These are phyloP conservation scores for Euwallacea similis DNA, from an alignment of 1,140 invertebrate genomes.

Conservation along the genomic window DNA sequence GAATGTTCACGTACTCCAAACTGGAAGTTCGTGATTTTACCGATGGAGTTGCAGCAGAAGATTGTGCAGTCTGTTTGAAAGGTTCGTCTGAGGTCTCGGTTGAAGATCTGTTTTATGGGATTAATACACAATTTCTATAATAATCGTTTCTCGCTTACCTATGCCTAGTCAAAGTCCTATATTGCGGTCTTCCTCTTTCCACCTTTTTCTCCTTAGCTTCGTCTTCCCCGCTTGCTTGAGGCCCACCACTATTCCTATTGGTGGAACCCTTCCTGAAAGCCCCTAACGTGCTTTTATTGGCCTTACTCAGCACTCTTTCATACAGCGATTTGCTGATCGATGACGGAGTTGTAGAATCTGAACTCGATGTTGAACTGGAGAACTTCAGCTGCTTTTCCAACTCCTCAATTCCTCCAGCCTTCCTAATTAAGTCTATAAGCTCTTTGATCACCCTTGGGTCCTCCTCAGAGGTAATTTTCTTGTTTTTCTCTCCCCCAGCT, in stretches of 20 bases:
- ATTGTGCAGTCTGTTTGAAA: slow-evolving; percentile 44
- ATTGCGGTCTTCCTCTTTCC: slow-evolving; percentile 64
- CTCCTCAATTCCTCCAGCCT: slow-evolving; percentile 79
- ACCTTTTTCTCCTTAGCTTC: slow-evolving; percentile 49
- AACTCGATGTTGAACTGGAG: slow-evolving; percentile 49
- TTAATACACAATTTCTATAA: too few species aligned
- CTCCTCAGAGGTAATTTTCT: slow-evolving; percentile 60
- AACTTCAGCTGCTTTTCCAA: slow-evolving; percentile 74
- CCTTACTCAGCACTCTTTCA: slow-evolving; percentile 64
- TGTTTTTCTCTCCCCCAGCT: slow-evolving; percentile 46
- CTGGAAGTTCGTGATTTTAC: slow-evolving; percentile 17
- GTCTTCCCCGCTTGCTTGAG: slow-evolving; percentile 72
- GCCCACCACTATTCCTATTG: slow-evolving; percentile 63
- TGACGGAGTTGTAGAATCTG: slow-evolving; percentile 57
- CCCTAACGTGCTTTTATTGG: slow-evolving; percentile 37
- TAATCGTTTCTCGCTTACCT: slow-evolving; percentile 6
- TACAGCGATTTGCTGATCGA: slow-evolving; percentile 73
- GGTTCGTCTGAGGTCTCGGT: slow-evolving; percentile 25
- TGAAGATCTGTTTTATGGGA: slow-evolving; percentile 7
- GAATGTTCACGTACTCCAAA: slow-evolving; percentile 68
- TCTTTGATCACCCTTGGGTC: slow-evolving; percentile 84
- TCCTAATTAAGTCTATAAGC: slow-evolving; percentile 79
- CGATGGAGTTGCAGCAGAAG: slow-evolving; percentile 40
- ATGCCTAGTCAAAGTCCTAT: slow-evolving; percentile 44
- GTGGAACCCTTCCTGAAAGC: slow-evolving; percentile 21